A percentile compares a stretch with the other conserved stretches of the same genome.
These are phyloP conservation scores for Elgaria multicarinata DNA, from an alignment of 2,113 vertebrate species.

Conservation along the genomic window DNA sequence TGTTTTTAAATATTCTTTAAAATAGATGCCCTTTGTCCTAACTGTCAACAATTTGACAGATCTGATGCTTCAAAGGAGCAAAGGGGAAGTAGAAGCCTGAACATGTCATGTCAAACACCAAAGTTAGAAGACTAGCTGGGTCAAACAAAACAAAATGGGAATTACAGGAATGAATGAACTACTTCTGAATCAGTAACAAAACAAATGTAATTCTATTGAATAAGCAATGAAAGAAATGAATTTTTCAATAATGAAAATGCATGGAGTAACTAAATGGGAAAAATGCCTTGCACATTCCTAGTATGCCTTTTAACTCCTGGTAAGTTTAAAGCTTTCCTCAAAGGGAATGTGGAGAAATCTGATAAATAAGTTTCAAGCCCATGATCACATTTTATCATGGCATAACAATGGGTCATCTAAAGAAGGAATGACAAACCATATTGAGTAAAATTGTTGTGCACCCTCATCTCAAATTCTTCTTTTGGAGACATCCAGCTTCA, in stretches of 20 bases:
- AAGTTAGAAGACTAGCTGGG: background rate
- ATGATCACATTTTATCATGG: background rate
- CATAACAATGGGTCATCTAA: background rate
- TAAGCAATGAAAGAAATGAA: background rate
- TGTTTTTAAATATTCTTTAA: background rate
- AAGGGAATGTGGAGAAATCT: background rate
- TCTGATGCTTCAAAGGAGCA: background rate
- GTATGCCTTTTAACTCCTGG: background rate
- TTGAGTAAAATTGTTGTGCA: background rate
- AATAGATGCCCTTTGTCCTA: background rate
- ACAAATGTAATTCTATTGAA: background rate
- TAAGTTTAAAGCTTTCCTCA: background rate
- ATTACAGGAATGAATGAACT: background rate
- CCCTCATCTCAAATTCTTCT: background rate
- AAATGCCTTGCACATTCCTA: background rate
- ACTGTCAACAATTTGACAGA: background rate
- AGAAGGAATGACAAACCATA: background rate
- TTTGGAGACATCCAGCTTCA: background rate
- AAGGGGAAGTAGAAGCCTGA: background rate
- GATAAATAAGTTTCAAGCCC: background rate
- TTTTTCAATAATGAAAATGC: background rate
- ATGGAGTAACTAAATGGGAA: background rate
- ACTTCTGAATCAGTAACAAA: background rate
- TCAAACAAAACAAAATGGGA: background rate
- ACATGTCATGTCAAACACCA: background rate